Conservation (phyloP, 2,888 invertebrate genomes). For the Drosophila demipolita region DNA sequence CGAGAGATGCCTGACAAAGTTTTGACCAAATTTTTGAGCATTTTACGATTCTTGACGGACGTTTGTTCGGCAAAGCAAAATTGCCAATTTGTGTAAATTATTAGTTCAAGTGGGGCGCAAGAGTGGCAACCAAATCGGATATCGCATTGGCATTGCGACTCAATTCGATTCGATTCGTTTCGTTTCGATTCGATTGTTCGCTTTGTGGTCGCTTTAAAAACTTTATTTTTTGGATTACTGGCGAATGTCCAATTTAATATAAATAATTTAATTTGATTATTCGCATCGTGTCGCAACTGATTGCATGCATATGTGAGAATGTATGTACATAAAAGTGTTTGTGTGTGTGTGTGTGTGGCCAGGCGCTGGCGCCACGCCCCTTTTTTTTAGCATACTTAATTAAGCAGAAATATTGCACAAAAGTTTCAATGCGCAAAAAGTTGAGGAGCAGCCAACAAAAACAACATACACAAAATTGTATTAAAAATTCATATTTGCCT, state of each 20-base stretch:
- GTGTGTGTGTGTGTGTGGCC: background rate
- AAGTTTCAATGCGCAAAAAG: conserved; percentile 64
- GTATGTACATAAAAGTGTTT: background rate
- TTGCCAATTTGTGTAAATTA: conserved; percentile 81
- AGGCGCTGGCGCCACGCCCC: conserved; percentile 22
- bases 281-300: conserved; percentile 40
- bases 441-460: conserved; percentile 45
- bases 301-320: conserved; percentile 28
- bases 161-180: background rate
- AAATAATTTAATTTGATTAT: conserved; percentile 66
- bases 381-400: conserved; percentile 67
- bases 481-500: conserved; percentile 79
- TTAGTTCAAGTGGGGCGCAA: conserved; percentile 70
- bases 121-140: conserved; percentile 29
- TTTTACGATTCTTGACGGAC: conserved; percentile 69
- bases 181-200: conserved; percentile 10
- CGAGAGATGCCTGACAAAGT: conserved; percentile 55
- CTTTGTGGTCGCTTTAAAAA: conserved; percentile 17
- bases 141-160: conserved; percentile 17
- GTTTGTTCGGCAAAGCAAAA: conserved; percentile 62
- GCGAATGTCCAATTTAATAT: conserved; percentile 54
- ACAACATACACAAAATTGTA: conserved; percentile 59
- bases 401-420: conserved; percentile 68
- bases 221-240: conserved; percentile 6
- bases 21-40: conserved; percentile 72